These are phyloP conservation scores for Diabrotica undecimpunctata DNA, from an alignment of 1,140 invertebrate species.

Conservation along the genomic window DNA sequence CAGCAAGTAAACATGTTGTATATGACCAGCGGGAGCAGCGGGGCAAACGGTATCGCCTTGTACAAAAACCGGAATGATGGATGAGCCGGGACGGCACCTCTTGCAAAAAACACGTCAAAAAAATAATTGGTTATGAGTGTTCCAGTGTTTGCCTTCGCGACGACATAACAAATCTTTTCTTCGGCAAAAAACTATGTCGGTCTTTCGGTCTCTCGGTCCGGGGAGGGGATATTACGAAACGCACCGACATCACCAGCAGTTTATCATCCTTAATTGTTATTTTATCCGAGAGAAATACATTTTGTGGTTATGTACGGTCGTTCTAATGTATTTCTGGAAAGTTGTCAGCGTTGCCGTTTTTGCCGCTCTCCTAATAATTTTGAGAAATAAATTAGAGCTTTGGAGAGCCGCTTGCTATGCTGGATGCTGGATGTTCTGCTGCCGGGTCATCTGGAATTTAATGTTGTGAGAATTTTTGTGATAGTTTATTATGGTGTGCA, in stretches of 20 bases:
- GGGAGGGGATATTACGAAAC: conserved; percentile 6
- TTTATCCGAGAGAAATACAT: conserved; percentile 15
- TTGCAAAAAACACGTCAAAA: conserved; percentile 6
- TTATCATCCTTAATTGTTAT: conserved; percentile 17
- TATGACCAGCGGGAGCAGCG: neutral
- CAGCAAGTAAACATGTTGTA: neutral
- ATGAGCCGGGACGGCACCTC: neutral
- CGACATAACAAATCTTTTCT: conserved; percentile 7
- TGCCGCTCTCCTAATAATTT: conserved; percentile 12
- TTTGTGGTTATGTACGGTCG: conserved; percentile 6
- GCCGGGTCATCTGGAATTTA: neutral
- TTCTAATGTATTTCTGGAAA: no score
- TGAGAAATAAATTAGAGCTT: conserved; percentile 10
- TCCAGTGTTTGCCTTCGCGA: conserved; percentile 3
- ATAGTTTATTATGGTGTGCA: neutral
- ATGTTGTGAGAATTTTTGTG: conserved; percentile 2
- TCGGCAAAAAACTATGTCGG: conserved; percentile 9
- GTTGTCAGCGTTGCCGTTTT: neutral
- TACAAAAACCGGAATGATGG: neutral
- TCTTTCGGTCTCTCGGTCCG: no score
- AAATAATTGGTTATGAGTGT: conserved; percentile 12
- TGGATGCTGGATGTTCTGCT: neutral
- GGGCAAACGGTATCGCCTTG: neutral
- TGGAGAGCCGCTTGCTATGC: neutral
- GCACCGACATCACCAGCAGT: conserved; percentile 1